Conservation (phyloP, 2,113 vertebrate species). For the Oceanites oceanicus region DNA sequence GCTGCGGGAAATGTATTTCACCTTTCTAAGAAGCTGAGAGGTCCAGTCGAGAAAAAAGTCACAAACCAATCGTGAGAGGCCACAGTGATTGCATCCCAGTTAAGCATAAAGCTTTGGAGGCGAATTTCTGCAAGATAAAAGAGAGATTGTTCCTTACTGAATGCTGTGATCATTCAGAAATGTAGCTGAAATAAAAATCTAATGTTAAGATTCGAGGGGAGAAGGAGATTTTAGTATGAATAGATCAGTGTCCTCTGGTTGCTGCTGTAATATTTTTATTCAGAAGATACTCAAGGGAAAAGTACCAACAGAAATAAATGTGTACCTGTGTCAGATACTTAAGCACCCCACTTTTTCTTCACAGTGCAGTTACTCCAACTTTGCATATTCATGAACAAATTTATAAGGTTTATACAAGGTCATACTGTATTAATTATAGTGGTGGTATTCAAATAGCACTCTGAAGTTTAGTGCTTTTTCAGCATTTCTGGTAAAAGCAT, state of each 20-base stretch:
- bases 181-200: not conserved
- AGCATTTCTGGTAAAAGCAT: not conserved
- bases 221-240: not conserved
- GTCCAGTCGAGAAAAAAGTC: not conserved
- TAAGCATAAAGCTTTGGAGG: not conserved
- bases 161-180: not conserved
- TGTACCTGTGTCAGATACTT: constrained; percentile 49
- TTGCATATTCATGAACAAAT: constrained; percentile 49
- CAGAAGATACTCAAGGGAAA: not conserved
- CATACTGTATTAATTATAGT: constrained; percentile 23
- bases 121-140: not conserved
- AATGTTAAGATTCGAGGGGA: not conserved
- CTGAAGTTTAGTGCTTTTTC: constrained; percentile 1
- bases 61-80: not conserved
- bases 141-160: not conserved
- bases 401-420: constrained; percentile 20
- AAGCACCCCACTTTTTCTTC: constrained; percentile 37
- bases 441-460: not conserved
- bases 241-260: constrained; percentile 2
- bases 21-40: not conserved
- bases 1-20: not conserved
- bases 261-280: constrained; percentile 27
- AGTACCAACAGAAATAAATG: constrained; percentile 20
- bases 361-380: not conserved
- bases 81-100: not conserved